Evolutionary conservation across 1,140 invertebrate genomes (phyloP), one percentile per base, ranked within the genome.

Genomic region (Plectrocnemia conspersa): DNA sequence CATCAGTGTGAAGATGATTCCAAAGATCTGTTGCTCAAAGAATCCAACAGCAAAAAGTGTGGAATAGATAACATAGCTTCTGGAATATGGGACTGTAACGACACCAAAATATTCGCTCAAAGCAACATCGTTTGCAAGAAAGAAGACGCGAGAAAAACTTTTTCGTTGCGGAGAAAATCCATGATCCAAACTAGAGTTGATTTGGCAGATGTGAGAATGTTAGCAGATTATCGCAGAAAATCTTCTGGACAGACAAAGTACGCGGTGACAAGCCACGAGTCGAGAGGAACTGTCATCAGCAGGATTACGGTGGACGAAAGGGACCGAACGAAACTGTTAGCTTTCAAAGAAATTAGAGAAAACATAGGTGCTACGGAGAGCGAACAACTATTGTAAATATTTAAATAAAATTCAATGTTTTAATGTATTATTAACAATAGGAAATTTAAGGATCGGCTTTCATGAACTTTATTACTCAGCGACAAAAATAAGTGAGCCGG

Each of bases 291-390:
- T 1, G 41, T 58, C 22, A 44, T 47, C 3, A 53, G 41, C 13
- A 52, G 56, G 41, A 18, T 58, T n/a, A 47, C 29, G 42, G 56
- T 58, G 15, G 56, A 58, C 22, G 56, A 58, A 21, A 46, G 56
- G 18, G 56, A 58, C 15, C 24, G 18, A 13, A 40, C 50, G 3
- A 58, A 58, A 42, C 27, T 57, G 22, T 45, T 52, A 42, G 44
- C 44, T 19, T 52, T 57, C 35, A 41, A 46, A 36, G 40, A 46
- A 40, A 54, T n/a, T 10, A 52, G 27, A 52, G 35, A 7, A 21
- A 45, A 47, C 10, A 49, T 18, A 21, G n/a, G 21, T 32, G 6
- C 42, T 24, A n/a, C n/a, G n/a, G n/a, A 21, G 6, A 29, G n/a
- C 13, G 52, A 54, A 46, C 25, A 46, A 32, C 36, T 46, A 29